Conservation (phyloP, 2,888 invertebrate genomes). For the Poecilobothrus nobilitatus region DNA sequence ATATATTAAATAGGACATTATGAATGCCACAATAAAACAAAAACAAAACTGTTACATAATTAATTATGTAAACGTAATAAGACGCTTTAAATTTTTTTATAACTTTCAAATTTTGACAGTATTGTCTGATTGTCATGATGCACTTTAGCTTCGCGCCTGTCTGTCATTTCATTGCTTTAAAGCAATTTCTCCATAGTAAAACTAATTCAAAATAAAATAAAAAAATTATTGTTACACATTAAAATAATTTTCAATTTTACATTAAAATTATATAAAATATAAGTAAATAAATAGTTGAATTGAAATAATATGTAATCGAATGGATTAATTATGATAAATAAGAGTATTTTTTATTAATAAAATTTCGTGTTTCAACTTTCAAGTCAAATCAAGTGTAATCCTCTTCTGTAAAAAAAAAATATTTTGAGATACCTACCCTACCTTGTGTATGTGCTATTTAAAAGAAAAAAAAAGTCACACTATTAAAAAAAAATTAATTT, state of each 20-base stretch:
- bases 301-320: not conserved
- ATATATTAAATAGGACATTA: no score
- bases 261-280: not conserved
- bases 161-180: not conserved
- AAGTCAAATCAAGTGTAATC: slow-evolving; percentile 2
- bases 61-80: no score
- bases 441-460: not conserved
- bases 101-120: not conserved
- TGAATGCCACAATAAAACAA: no score
- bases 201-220: not conserved
- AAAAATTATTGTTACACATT: not conserved
- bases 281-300: no score
- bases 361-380: not conserved
- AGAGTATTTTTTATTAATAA: not conserved
- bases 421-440: not conserved
- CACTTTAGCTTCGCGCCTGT: not conserved
- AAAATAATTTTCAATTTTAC: not conserved
- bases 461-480: not conserved
- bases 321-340: not conserved
- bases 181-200: not conserved
- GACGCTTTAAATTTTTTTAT: no score
- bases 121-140: not conserved
- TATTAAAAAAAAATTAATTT: not conserved
- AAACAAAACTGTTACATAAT: no score
- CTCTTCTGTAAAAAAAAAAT: not conserved